Evolutionary conservation across 2,888 invertebrate species (phyloP).

Genomic region (Helobdella robusta): DNA sequence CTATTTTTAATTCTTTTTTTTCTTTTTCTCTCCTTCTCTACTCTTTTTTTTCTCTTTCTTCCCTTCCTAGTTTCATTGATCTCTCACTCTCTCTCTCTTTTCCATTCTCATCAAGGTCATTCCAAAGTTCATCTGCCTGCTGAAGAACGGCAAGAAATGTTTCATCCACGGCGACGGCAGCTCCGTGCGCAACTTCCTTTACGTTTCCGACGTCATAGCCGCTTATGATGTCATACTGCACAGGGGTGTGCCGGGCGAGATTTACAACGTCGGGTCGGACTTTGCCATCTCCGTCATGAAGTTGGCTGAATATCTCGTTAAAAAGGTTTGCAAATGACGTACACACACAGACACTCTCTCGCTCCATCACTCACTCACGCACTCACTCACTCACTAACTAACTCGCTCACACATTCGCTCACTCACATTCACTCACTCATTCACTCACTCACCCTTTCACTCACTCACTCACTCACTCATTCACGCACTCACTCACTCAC

Average conservation of each 20-base stretch:
- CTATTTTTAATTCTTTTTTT: too few species aligned
- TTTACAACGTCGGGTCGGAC: conserved; percentile 38
- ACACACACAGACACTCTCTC: not conserved
- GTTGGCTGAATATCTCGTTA: conserved; percentile 44
- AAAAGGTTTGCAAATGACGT: conserved; percentile 34
- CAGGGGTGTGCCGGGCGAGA: conserved; percentile 39
- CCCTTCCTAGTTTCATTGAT: too few species aligned
- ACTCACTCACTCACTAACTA: too few species aligned
- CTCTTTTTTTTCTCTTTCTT: too few species aligned
- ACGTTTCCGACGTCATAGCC: conserved; percentile 34
- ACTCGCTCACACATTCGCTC: too few species aligned
- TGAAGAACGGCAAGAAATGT: conserved; percentile 36
- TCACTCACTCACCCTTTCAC: too few species aligned
- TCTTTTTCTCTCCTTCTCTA: too few species aligned
- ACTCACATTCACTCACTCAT: too few species aligned
- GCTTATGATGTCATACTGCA: conserved; percentile 38
- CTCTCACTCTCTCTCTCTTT: too few species aligned
- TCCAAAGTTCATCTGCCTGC: conserved; percentile 38
- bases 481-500: too few species aligned
- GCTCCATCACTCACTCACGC: not conserved
- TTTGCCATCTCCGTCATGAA: conserved; percentile 43
- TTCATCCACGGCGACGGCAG: conserved; percentile 39
- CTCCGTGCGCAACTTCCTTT: conserved; percentile 41
- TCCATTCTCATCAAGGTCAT: too few species aligned
- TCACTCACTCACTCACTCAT: too few species aligned